A percentile compares a stretch with the other conserved stretches of the same genome.
These are phyloP conservation scores for Diorhabda carinulata DNA, from an alignment of 1,140 invertebrate genomes.

Conservation along the genomic window DNA sequence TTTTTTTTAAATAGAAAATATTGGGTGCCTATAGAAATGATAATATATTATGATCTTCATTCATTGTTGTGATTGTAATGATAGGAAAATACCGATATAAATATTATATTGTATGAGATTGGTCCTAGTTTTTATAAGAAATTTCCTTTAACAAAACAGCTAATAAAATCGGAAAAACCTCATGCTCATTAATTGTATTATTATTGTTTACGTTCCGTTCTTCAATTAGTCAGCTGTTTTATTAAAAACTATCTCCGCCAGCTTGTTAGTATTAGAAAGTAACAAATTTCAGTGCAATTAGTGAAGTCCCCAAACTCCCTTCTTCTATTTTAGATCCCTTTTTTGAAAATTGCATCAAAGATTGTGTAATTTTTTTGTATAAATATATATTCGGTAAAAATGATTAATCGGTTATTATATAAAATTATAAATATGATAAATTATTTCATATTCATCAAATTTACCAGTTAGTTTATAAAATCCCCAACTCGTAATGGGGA, in stretches of 20 bases:
- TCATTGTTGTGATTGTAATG: slow-evolving; percentile 21
- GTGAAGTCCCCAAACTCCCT: background rate
- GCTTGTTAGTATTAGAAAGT: background rate
- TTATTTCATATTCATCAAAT: too few species aligned
- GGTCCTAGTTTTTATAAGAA: background rate
- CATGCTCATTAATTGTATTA: background rate
- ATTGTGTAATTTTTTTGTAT: too few species aligned
- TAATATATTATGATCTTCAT: slow-evolving; percentile 15
- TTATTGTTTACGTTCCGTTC: background rate
- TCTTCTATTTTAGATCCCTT: background rate
- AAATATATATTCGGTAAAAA: too few species aligned
- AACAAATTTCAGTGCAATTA: background rate
- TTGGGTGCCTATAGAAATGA: slow-evolving; percentile 34
- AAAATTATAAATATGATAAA: too few species aligned
- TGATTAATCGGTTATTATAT: too few species aligned
- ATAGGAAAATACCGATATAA: background rate
- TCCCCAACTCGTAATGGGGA: too few species aligned
- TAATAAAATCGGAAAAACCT: background rate
- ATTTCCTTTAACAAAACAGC: background rate
- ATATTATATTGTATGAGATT: background rate
- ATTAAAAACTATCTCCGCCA: background rate
- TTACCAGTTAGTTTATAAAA: too few species aligned
- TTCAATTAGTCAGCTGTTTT: background rate
- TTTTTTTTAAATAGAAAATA: slow-evolving; percentile 26
- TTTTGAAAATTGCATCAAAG: too few species aligned